These are phyloP conservation scores for Thera britannica DNA, from an alignment of 2,888 invertebrate genomes.

Conservation along the genomic window DNA sequence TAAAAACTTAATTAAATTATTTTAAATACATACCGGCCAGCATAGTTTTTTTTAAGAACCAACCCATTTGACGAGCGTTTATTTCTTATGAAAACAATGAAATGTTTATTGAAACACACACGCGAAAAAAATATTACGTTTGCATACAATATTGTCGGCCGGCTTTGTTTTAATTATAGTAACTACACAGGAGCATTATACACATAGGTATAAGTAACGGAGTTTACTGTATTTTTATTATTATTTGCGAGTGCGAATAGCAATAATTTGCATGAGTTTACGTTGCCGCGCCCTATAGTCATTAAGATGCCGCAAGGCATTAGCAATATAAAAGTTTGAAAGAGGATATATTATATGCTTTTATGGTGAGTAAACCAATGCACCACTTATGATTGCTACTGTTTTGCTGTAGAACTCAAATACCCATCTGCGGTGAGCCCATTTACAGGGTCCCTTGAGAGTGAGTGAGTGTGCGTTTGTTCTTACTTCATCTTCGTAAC, in stretches of 20 bases:
- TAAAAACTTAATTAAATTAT: too few relatives aligned
- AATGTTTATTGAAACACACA: slow-evolving; percentile 41
- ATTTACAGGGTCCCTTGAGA: too few relatives aligned
- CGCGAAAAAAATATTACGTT: slow-evolving; percentile 47
- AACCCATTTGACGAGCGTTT: slow-evolving; percentile 30
- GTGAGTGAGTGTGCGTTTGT: too few relatives aligned
- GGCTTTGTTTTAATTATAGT: slow-evolving; percentile 32
- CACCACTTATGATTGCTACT: not conserved
- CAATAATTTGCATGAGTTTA: slow-evolving; percentile 60
- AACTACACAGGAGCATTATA: slow-evolving; percentile 31
- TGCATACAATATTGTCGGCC: slow-evolving; percentile 40
- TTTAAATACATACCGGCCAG: too few relatives aligned
- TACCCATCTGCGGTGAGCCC: not conserved
- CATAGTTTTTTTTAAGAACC: slow-evolving; percentile 3
- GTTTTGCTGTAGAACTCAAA: not conserved
- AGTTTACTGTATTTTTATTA: slow-evolving; percentile 33
- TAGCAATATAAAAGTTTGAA: slow-evolving; percentile 52
- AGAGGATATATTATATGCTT: not conserved
- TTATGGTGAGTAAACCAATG: slow-evolving; percentile 5
- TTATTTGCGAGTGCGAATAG: slow-evolving; percentile 36
- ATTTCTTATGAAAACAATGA: slow-evolving; percentile 39
- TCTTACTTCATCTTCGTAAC: too few relatives aligned
- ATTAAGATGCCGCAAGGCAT: slow-evolving; percentile 69
- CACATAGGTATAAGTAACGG: slow-evolving; percentile 3
- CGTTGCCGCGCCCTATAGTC: slow-evolving; percentile 60